Conservation (phyloP, 2,113 vertebrate genomes). For the Isichthys henryi region DNA sequence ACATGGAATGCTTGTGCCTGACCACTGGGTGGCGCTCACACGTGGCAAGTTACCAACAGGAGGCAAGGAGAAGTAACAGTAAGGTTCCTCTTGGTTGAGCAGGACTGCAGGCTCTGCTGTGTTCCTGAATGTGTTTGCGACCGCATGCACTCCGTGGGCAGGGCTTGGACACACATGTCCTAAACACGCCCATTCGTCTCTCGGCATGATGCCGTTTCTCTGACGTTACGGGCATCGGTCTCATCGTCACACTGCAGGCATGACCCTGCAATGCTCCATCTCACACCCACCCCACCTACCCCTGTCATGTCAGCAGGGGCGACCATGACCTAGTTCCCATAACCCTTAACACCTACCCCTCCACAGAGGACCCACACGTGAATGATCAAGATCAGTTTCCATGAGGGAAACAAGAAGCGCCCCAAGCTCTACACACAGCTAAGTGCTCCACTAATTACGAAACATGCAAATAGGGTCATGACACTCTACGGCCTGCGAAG, state of each 20-base stretch:
- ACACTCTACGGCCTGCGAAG: not conserved
- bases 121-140: not conserved
- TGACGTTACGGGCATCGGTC: not conserved
- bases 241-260: not conserved
- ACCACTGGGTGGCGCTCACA: not conserved
- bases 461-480: not conserved
- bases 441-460: not conserved
- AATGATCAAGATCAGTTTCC: not conserved
- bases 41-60: not conserved
- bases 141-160: not conserved
- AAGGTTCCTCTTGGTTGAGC: not conserved
- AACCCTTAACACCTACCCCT: not conserved
- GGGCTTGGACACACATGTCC: not conserved
- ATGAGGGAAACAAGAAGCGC: not conserved
- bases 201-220: not conserved
- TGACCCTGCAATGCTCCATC: not conserved
- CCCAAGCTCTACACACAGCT: not conserved
- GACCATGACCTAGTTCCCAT: conserved; percentile 6
- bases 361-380: not conserved
- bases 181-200: not conserved
- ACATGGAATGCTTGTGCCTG: not conserved
- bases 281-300: not conserved
- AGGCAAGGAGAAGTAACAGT: not conserved
- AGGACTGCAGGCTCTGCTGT: not conserved
- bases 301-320: not conserved